These are phyloP conservation scores for Notiomystis cincta DNA, from an alignment of 2,113 vertebrate species.

Conservation along the genomic window DNA sequence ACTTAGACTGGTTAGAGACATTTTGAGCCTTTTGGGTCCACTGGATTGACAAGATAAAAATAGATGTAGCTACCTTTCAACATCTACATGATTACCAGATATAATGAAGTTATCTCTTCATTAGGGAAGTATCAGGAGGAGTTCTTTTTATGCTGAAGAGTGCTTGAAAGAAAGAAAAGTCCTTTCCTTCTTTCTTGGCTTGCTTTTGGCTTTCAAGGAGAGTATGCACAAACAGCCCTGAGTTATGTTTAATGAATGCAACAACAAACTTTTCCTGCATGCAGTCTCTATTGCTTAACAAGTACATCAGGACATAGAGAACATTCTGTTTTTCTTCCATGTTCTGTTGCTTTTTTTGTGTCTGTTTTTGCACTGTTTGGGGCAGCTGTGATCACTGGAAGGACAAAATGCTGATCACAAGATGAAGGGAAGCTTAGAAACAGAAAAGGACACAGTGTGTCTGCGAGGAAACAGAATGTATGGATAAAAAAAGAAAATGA, in stretches of 20 bases:
- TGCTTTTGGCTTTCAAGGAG: slow-evolving; percentile 10
- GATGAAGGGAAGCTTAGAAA: neutral
- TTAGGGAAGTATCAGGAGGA: slow-evolving; percentile 20
- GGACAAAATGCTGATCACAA: slow-evolving; percentile 26
- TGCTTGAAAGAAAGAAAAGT: slow-evolving; percentile 24
- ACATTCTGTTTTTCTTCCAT: slow-evolving; percentile 27
- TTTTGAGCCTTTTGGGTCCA: neutral
- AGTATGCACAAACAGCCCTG: neutral
- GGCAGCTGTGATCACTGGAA: neutral
- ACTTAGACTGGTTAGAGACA: neutral
- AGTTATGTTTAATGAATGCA: slow-evolving; percentile 17
- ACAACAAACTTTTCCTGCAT: slow-evolving; percentile 3
- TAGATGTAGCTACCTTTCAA: slow-evolving; percentile 10
- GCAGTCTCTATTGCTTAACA: neutral
- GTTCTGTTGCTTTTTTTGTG: neutral
- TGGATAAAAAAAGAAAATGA: neutral
- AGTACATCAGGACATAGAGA: neutral
- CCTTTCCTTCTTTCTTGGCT: slow-evolving; percentile 19
- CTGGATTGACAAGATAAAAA: slow-evolving; percentile 7
- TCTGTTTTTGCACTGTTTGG: slow-evolving; percentile 10
- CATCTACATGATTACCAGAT: neutral
- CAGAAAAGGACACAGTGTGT: neutral
- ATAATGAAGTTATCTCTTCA: slow-evolving; percentile 22
- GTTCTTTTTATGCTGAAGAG: neutral
- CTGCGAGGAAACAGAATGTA: neutral